Evolutionary conservation across 2,888 invertebrate species (phyloP), one percentile per base, ranked within the genome.

Genomic region (Eugnorisma glareosa): DNA sequence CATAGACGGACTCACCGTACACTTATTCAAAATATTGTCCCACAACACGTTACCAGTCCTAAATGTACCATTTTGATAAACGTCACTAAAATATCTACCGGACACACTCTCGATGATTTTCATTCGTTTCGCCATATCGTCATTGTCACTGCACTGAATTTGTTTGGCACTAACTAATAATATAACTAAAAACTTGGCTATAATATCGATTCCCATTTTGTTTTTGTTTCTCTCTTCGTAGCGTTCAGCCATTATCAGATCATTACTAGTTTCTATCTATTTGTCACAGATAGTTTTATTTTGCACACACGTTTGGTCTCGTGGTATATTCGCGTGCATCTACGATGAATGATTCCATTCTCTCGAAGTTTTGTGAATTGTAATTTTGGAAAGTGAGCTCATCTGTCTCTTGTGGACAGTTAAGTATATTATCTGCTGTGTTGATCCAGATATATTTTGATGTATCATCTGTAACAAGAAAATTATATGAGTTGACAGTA

Each of bases 21-120:
- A 98, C 90, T 98, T 98, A 82, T 97, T 97, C 73, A 98, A 96
- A 82, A 98, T 97, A 78, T 97, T 97, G 86, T 97, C 97, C 98
- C 98, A 98, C 71, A 98, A 94, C 81, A 97, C 95, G 85, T 98
- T 98, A 69, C 97, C 97, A 86, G 97, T 97, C 79, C 95, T 93
- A 87, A 96, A 97, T 0, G 96, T 96, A 51, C 96, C 96, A 88
- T 96, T 96, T 83, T 92, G 91, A 75, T 96, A 96, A 48, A 96
- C 90, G 80, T 96, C 94, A 91, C 93, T 93, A 64, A 95, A 95
- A 64, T 92, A 93, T 86, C 93, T 93, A 61, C 95, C 95, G 0
- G 95, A 92, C 35, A 95, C 89, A 78, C 92, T 92, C 86, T 95
- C 94, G 45, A 95, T 89, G 13, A 95, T 86, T 79, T 93, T 94